A percentile compares a stretch with the other conserved stretches of the same genome.
Evolutionary conservation across 2,113 vertebrate species (phyloP).

Genomic region (Cololabis saira): DNA sequence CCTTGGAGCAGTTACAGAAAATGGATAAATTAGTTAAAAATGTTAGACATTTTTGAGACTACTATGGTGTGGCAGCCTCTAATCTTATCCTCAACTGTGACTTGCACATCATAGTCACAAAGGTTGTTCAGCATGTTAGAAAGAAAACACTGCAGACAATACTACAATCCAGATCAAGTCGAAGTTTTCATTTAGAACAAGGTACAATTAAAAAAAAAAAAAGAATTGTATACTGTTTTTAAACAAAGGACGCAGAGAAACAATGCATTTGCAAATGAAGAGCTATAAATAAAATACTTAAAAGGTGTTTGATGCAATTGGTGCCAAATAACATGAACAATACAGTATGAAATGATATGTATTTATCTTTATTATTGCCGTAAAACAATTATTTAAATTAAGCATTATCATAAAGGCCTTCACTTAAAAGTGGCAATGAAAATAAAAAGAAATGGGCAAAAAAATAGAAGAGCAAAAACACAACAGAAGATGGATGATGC

Average conservation of each 20-base stretch:
- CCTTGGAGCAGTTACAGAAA: too few relatives aligned
- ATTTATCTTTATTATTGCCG: background rate
- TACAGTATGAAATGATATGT: background rate
- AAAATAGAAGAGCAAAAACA: constrained; percentile 4
- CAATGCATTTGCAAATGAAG: constrained; percentile 29
- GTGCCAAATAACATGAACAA: background rate
- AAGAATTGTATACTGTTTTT: background rate
- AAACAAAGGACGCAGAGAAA: constrained; percentile 10
- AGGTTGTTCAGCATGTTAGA: constrained; percentile 10
- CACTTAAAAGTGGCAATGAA: background rate
- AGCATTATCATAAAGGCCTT: too few relatives aligned
- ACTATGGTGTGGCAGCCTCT: constrained; percentile 8
- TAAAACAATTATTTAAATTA: too few relatives aligned
- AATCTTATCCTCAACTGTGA: constrained; percentile 20
- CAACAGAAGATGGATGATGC: background rate
- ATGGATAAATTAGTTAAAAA: too few relatives aligned
- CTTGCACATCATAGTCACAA: constrained; percentile 8
- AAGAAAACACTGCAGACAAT: constrained; percentile 26
- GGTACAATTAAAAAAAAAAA: too few relatives aligned
- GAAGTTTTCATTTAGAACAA: constrained; percentile 36
- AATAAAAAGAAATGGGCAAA: background rate
- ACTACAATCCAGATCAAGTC: background rate
- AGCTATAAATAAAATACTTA: constrained; percentile 30
- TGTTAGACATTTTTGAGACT: constrained; percentile 2
- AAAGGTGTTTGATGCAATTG: constrained; percentile 41